Percentiles rank a stretch among this genome's conserved stretches.
Evolutionary conservation across 2,113 vertebrate genomes (phyloP).

Genomic region (Menidia beryllina): DNA sequence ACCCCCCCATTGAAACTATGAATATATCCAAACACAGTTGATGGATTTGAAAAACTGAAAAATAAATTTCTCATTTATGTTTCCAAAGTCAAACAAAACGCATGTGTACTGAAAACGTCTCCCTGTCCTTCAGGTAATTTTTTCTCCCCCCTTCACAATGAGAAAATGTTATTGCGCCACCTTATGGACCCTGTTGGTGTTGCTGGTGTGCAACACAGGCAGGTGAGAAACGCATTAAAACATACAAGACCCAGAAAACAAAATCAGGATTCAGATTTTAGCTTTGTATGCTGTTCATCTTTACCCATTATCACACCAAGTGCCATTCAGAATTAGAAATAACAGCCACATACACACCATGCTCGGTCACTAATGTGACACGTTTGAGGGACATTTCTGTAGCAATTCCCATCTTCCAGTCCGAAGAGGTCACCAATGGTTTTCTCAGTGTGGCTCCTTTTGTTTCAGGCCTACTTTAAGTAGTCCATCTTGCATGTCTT

Average conservation of each 20-base stretch:
- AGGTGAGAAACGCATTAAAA: neutral
- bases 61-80: neutral
- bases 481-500: constrained; percentile 44
- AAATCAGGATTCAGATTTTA: constrained; percentile 30
- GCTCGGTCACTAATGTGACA: constrained; percentile 31
- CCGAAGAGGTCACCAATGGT: constrained; percentile 13
- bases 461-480: constrained; percentile 24
- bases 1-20: constrained; percentile 19
- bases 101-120: constrained; percentile 1
- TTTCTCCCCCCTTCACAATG: neutral
- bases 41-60: neutral
- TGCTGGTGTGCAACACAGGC: constrained; percentile 16
- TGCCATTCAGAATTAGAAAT: constrained; percentile 54
- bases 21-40: neutral
- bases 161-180: constrained; percentile 49
- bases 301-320: constrained; percentile 25
- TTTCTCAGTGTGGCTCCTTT: constrained; percentile 1
- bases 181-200: constrained; percentile 50
- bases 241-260: constrained; percentile 35
- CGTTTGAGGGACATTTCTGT: constrained; percentile 30
- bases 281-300: constrained; percentile 26
- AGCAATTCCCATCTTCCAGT: constrained; percentile 12
- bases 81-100: neutral
- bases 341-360: constrained; percentile 56
- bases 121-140: constrained; percentile 6